These are phyloP conservation scores for Trachurus trachurus DNA, from an alignment of 2,797 vertebrate species.

Conservation along the genomic window DNA sequence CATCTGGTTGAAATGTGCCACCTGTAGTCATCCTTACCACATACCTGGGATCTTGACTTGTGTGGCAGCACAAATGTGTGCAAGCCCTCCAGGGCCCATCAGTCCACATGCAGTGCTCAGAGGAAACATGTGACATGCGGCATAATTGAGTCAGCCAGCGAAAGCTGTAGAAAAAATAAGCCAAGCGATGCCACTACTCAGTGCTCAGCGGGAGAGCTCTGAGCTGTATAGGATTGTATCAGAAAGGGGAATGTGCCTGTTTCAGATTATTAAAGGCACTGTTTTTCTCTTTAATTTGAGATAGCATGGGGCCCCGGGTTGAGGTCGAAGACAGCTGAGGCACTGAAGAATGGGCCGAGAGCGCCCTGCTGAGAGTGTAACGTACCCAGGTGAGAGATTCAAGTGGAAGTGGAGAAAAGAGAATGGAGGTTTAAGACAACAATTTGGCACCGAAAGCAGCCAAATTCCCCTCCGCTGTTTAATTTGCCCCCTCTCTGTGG, in stretches of 20 bases:
- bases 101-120: slow-evolving; percentile 68
- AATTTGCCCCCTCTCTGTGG: slow-evolving; percentile 57
- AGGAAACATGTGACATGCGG: slow-evolving; percentile 73
- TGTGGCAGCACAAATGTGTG: slow-evolving; percentile 60
- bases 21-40: slow-evolving; percentile 57
- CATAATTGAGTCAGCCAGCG: slow-evolving; percentile 79
- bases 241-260: slow-evolving; percentile 55
- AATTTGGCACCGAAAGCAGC: slow-evolving; percentile 54
- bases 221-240: slow-evolving; percentile 50
- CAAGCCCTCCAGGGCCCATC: slow-evolving; percentile 72
- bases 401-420: slow-evolving; percentile 55
- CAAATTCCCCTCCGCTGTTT: slow-evolving; percentile 49
- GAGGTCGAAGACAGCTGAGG: slow-evolving; percentile 59
- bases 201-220: slow-evolving; percentile 50
- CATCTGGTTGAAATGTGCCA: slow-evolving; percentile 69
- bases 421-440: slow-evolving; percentile 58
- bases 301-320: slow-evolving; percentile 46
- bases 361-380: slow-evolving; percentile 70
- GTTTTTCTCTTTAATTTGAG: slow-evolving; percentile 75
- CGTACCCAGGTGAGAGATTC: slow-evolving; percentile 69
- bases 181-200: slow-evolving; percentile 58
- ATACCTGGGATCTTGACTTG: slow-evolving; percentile 66
- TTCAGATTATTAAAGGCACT: slow-evolving; percentile 70
- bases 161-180: slow-evolving; percentile 61
- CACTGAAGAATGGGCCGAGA: slow-evolving; percentile 67